Conservation (phyloP, 2,888 invertebrate genomes). For the Eledona agricola region DNA sequence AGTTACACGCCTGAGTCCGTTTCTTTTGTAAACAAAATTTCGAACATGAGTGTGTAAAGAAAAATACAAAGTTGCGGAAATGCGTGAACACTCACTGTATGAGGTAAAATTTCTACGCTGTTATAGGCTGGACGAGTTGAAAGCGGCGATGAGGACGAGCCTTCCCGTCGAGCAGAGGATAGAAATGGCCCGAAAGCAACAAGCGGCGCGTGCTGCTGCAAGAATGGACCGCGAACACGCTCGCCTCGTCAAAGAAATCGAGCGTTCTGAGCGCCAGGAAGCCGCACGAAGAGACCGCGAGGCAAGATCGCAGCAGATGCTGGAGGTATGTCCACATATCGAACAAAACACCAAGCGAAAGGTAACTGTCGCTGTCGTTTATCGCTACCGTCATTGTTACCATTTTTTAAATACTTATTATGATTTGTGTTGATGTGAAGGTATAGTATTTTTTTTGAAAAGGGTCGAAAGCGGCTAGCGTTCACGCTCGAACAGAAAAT, state of each 20-base stretch:
- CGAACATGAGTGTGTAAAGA: too few species aligned
- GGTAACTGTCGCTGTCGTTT: conserved; percentile 25
- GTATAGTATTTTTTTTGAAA: conserved; percentile 44
- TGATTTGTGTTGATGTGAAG: conserved; percentile 42
- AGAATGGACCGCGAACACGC: conserved; percentile 76
- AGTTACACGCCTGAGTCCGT: too few species aligned
- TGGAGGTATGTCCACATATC: conserved; percentile 80
- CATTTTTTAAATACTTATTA: conserved; percentile 19
- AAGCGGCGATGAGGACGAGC: conserved; percentile 69
- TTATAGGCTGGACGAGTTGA: conserved; percentile 72
- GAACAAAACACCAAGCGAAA: conserved; percentile 8
- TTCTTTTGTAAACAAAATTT: too few species aligned
- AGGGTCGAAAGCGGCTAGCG: conserved; percentile 69
- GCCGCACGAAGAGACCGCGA: conserved; percentile 83
- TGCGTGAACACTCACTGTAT: too few species aligned
- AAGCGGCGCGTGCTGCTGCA: conserved; percentile 79
- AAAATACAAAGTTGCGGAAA: too few species aligned
- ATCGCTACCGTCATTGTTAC: conserved; percentile 18
- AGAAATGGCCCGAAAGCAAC: conserved; percentile 77
- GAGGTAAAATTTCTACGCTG: too few species aligned
- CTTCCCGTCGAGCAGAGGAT: conserved; percentile 80
- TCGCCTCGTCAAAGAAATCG: conserved; percentile 73
- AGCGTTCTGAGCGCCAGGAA: conserved; percentile 84
- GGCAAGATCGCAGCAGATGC: conserved; percentile 82
- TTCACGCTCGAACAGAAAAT: conserved; percentile 70